Evolutionary conservation across 2,888 invertebrate species (phyloP), one percentile per base, ranked within the genome.

Genomic region (Amphipoea lucens): DNA sequence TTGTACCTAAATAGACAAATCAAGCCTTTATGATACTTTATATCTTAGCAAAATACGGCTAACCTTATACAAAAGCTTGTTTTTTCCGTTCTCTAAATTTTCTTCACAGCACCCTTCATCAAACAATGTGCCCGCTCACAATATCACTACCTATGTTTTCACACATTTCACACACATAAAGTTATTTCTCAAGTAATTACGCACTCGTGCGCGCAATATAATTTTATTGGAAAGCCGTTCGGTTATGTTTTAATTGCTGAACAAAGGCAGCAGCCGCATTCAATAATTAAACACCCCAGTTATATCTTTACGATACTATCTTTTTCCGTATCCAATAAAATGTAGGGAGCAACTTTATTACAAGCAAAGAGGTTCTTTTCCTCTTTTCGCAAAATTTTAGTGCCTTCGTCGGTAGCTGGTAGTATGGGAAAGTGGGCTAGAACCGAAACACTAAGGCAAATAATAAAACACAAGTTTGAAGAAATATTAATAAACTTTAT

Each of bases 141-240:
- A 72, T 62, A 57, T 20, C 14, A 12, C n/a, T 65, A 74, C 81
- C 74, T 87, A 76, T 85, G 82, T 88, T 82, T 79, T 71, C 60
- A 48, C 40, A 73, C n/a, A 66, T 71, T 81, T 79, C 75, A 68
- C 82, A 75, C 72, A 79, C 60, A 60, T 48, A 60, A 81, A 81
- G 74, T 74, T 84, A 83, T 83, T 86, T 79, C 76, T 71, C 73
- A 68, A 74, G 83, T 84, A 87, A 84, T 87, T 82, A 82, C 80
- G 70, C 69, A 81, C 75, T 79, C 82, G 82, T 79, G 81, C 69
- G 79, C 63, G 81, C 71, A 76, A 83, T 89, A 90, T 82, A 87
- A 85, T 89, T 88, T 88, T 87, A 87, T 88, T 82, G 79, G 74
- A 76, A 86, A 87, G 79, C 86, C 87, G 85, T 83, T 73, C 69